phyloP scores from a whole-genome alignment of 2,888 invertebrate species.

The Dioctria rufipes region DNA sequence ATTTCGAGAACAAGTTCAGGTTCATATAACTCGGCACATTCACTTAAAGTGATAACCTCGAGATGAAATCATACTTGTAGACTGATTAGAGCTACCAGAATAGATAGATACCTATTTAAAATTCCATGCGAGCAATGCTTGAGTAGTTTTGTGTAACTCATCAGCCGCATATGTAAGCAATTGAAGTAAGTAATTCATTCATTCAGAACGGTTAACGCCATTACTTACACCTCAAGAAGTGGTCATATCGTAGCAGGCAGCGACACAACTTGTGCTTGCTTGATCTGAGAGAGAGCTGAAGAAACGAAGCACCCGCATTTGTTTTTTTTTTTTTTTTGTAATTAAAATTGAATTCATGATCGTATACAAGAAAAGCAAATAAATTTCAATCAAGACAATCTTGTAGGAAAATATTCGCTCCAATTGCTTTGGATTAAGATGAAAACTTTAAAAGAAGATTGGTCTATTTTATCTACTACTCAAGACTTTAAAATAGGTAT shows the following conservation, averaged over 20 bases:
- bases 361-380: not conserved
- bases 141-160: not conserved
- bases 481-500: too few species aligned
- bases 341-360: constrained; percentile 27
- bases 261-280: too few species aligned
- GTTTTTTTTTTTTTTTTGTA: not conserved
- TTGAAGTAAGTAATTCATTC: constrained; percentile 37
- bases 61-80: not conserved
- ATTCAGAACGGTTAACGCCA: constrained; percentile 7
- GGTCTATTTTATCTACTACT: too few species aligned
- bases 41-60: constrained; percentile 7
- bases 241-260: not conserved
- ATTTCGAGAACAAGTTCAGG: too few species aligned
- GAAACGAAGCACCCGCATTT: too few species aligned
- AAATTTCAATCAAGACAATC: constrained; percentile 24
- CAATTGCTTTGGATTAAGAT: too few species aligned
- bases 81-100: not conserved
- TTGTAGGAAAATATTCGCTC: too few species aligned
- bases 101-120: too few species aligned
- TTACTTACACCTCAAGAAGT: constrained; percentile 22
- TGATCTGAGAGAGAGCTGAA: too few species aligned
- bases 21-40: not conserved
- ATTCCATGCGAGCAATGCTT: too few species aligned
- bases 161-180: constrained; percentile 17
- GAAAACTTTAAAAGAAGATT: too few species aligned